phyloP scores from a whole-genome alignment of 2,113 vertebrate genomes.

The Hucho hucho region DNA sequence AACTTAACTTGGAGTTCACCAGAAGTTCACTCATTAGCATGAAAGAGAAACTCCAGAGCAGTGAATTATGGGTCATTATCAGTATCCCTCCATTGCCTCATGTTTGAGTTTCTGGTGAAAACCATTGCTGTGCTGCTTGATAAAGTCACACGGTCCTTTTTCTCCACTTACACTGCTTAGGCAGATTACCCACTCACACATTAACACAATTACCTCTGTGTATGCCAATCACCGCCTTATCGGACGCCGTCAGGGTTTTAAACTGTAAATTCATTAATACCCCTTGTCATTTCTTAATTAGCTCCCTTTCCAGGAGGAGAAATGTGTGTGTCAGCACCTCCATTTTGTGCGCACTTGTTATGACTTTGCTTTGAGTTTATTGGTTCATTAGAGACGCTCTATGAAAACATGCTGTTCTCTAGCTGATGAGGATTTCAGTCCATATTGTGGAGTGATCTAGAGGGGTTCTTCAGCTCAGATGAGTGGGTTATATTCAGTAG shows the following conservation, averaged over 20 bases:
- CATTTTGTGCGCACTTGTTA: slow-evolving; percentile 10
- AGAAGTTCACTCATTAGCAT: neutral
- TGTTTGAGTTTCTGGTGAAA: slow-evolving; percentile 51
- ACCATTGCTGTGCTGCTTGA: slow-evolving; percentile 43
- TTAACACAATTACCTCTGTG: slow-evolving; percentile 64
- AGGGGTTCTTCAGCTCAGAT: slow-evolving; percentile 18
- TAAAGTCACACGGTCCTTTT: slow-evolving; percentile 42
- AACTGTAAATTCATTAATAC: slow-evolving; percentile 68
- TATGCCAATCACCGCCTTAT: slow-evolving; percentile 64
- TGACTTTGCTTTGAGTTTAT: slow-evolving; percentile 39
- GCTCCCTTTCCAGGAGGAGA: slow-evolving; percentile 45
- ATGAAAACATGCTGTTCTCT: slow-evolving; percentile 23
- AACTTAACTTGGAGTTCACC: neutral
- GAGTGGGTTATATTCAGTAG: neutral
- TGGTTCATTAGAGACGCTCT: slow-evolving; percentile 35
- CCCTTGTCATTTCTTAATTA: slow-evolving; percentile 62
- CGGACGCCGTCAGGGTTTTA: slow-evolving; percentile 64
- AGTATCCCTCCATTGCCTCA: slow-evolving; percentile 20
- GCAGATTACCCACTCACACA: slow-evolving; percentile 58
- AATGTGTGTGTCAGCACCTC: slow-evolving; percentile 51
- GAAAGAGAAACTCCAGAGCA: slow-evolving; percentile 16
- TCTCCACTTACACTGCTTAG: slow-evolving; percentile 19
- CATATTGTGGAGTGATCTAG: neutral
- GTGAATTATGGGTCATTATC: slow-evolving; percentile 27
- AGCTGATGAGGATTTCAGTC: slow-evolving; percentile 18